These are phyloP conservation scores for Anarhynchus alexandrinus DNA, from an alignment of 2,113 vertebrate genomes.

Conservation along the genomic window DNA sequence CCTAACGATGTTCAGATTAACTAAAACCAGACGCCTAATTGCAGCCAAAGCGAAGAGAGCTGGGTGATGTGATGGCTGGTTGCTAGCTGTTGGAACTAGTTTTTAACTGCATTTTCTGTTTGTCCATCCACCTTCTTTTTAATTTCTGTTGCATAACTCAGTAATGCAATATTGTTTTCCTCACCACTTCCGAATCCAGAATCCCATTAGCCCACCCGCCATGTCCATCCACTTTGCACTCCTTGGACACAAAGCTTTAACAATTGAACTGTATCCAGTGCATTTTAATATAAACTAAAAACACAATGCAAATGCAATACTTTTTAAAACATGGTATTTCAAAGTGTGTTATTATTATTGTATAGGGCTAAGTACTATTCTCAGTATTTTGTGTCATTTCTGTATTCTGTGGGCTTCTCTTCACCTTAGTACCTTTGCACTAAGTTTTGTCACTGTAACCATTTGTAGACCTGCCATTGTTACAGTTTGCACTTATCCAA, in stretches of 20 bases:
- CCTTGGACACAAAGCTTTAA: constrained; percentile 73
- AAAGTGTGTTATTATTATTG: constrained; percentile 56
- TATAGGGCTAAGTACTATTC: constrained; percentile 66
- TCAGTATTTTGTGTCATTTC: constrained; percentile 63
- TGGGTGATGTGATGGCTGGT: constrained; percentile 2
- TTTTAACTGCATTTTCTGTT: constrained; percentile 61
- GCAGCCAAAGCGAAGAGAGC: not conserved
- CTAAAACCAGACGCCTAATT: not conserved
- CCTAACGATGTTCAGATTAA: not conserved
- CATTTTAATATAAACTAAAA: constrained; percentile 70
- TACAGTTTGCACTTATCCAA: constrained; percentile 55
- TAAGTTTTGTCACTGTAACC: constrained; percentile 69
- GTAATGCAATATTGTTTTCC: constrained; percentile 65
- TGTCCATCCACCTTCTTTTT: constrained; percentile 58
- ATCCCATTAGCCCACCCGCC: constrained; percentile 21
- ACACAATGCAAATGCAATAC: constrained; percentile 73
- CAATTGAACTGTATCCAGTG: constrained; percentile 63
- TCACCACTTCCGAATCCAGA: constrained; percentile 45
- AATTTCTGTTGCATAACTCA: constrained; percentile 59
- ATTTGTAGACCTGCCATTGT: constrained; percentile 63
- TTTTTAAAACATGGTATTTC: constrained; percentile 66
- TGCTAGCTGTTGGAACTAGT: constrained; percentile 75
- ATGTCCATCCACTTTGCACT: constrained; percentile 67
- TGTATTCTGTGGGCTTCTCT: constrained; percentile 64
- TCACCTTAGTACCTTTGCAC: constrained; percentile 64